A percentile compares a stretch with the other conserved stretches of the same genome.
Evolutionary conservation across 2,888 invertebrate species (phyloP).

Genomic region (Andricus curvator): DNA sequence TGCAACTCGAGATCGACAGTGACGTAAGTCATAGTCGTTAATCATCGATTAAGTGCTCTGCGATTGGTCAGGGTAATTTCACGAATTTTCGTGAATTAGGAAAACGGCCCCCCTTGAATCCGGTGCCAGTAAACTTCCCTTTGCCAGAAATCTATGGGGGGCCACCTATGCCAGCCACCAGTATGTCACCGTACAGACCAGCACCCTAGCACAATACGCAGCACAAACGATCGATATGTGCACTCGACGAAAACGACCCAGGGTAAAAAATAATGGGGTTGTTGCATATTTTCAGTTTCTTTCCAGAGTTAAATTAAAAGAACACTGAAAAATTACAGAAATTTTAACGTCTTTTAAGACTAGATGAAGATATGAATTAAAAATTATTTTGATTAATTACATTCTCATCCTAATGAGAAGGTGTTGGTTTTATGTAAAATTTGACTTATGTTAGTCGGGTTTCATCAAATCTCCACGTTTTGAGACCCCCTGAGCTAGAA

Average conservation of each 20-base stretch:
- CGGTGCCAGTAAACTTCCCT: slow-evolving; percentile 48
- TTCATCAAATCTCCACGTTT: too few species aligned
- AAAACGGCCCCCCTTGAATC: slow-evolving; percentile 61
- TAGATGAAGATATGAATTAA: too few species aligned
- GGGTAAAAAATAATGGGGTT: slow-evolving; percentile 52
- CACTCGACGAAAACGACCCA: slow-evolving; percentile 73
- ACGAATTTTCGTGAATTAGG: slow-evolving; percentile 76
- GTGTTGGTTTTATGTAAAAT: too few species aligned
- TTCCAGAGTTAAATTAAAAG: too few species aligned
- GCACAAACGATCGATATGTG: slow-evolving; percentile 73
- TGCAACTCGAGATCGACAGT: slow-evolving; percentile 43
- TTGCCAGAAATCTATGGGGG: slow-evolving; percentile 45
- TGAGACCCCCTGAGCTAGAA: too few species aligned
- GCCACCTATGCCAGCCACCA: slow-evolving; percentile 66
- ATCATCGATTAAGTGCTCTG: slow-evolving; percentile 77
- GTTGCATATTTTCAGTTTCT: too few species aligned
- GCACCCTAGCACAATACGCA: slow-evolving; percentile 74
- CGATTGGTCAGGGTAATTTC: slow-evolving; percentile 76
- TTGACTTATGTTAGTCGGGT: too few species aligned
- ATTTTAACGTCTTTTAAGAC: too few species aligned
- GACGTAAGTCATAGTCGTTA: slow-evolving; percentile 66
- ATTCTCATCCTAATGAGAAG: too few species aligned
- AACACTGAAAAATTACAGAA: too few species aligned
- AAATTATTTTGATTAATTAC: too few species aligned
- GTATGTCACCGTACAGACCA: slow-evolving; percentile 77